Conservation (phyloP, 1,140 invertebrate species). For the Triops longicaudatus region DNA sequence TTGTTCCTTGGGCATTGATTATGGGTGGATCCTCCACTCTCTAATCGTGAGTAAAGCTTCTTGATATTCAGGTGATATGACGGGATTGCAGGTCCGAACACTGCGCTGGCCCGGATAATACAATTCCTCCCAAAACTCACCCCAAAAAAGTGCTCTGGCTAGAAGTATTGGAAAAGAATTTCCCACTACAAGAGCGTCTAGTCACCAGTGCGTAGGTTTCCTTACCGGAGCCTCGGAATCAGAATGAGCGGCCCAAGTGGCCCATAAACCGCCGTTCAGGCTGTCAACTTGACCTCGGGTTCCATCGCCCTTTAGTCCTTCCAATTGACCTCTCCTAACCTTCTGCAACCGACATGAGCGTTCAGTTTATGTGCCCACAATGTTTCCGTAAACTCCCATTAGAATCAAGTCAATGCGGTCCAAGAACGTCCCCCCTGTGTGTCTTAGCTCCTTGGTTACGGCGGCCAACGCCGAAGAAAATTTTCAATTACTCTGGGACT, state of each 20-base stretch:
- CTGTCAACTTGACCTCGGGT: slow-evolving; percentile 11
- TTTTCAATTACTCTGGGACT: slow-evolving; percentile 3
- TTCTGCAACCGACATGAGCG: slow-evolving; percentile 5
- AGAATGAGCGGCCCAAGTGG: slow-evolving; percentile 2
- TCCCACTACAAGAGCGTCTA: neutral
- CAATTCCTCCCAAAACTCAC: neutral
- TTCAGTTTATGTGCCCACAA: slow-evolving; percentile 10
- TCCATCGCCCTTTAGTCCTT: slow-evolving; percentile 7
- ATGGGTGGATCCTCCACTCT: neutral
- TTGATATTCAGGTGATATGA: neutral
- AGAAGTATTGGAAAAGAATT: neutral
- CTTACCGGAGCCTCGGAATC: neutral
- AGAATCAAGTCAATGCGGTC: slow-evolving; percentile 8
- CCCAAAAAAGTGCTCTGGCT: neutral
- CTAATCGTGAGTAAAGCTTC: neutral
- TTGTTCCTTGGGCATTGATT: slow-evolving; percentile 1
- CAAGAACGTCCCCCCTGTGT: neutral
- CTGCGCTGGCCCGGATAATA: too few species aligned
- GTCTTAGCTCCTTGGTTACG: neutral
- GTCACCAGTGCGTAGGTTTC: neutral
- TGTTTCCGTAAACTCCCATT: slow-evolving; percentile 15
- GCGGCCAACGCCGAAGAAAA: neutral
- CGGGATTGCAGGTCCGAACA: too few species aligned
- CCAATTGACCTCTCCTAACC: slow-evolving; percentile 14
- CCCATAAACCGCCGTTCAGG: neutral